phyloP scores from a whole-genome alignment of 2,888 invertebrate genomes.

The Sturmia bella region DNA sequence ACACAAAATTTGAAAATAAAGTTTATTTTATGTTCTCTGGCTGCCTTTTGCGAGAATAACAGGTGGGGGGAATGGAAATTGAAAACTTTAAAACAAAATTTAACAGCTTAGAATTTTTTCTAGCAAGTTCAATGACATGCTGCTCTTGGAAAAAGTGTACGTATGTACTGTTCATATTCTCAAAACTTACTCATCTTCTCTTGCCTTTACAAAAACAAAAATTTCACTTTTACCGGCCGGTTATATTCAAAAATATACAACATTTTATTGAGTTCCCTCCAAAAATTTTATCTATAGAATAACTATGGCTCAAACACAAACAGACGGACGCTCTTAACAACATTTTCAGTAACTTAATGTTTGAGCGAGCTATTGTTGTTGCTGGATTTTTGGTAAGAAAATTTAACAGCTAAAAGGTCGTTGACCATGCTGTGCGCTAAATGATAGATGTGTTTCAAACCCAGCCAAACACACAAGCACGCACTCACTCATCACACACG shows the following conservation, averaged over 20 bases:
- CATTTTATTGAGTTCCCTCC: neutral
- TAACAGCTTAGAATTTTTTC: conserved; percentile 43
- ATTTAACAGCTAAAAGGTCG: conserved; percentile 59
- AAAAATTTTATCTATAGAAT: conserved; percentile 30
- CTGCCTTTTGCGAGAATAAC: conserved; percentile 41
- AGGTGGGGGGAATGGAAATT: conserved; percentile 50
- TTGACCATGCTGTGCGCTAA: conserved; percentile 53
- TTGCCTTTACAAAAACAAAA: conserved; percentile 53
- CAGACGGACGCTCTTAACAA: conserved; percentile 18
- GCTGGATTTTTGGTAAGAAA: conserved; percentile 58
- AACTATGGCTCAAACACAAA: conserved; percentile 41
- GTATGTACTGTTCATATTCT: too few relatives aligned
- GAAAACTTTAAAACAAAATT: conserved; percentile 18
- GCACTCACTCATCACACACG: neutral
- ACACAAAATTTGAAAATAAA: conserved; percentile 30
- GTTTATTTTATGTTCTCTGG: conserved; percentile 19
- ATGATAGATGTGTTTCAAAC: conserved; percentile 34
- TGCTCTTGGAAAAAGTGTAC: conserved; percentile 54
- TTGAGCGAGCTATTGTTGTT: conserved; percentile 11
- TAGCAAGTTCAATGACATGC: conserved; percentile 67
- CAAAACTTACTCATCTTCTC: conserved; percentile 51
- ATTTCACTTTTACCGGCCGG: conserved; percentile 70
- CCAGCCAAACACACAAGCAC: neutral
- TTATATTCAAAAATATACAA: conserved; percentile 33
- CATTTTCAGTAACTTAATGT: conserved; percentile 33